These are phyloP conservation scores for Sisyra terminalis DNA, from an alignment of 2,888 invertebrate genomes.

Conservation along the genomic window DNA sequence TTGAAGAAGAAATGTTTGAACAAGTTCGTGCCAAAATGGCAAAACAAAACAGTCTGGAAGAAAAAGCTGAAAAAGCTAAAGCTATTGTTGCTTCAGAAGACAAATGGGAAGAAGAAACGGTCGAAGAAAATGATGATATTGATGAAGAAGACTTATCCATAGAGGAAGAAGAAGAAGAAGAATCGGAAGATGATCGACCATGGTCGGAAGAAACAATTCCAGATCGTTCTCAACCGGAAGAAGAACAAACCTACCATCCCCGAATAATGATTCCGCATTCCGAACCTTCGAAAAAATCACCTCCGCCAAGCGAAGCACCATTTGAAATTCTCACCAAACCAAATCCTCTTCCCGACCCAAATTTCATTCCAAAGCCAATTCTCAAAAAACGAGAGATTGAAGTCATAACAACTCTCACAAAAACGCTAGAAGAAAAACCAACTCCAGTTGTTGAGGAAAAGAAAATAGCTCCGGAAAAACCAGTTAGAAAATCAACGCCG, in stretches of 20 bases:
- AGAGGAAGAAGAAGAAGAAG: constrained; percentile 20
- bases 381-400: constrained; percentile 41
- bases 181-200: constrained; percentile 15
- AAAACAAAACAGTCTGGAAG: constrained; percentile 21
- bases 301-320: constrained; percentile 29
- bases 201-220: constrained; percentile 11
- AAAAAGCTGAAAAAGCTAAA: constrained; percentile 17
- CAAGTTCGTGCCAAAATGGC: constrained; percentile 23
- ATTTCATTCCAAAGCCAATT: constrained; percentile 64
- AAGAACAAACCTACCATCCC: constrained; percentile 53
- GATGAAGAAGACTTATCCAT: constrained; percentile 11
- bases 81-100: constrained; percentile 21
- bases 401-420: constrained; percentile 17
- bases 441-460: constrained; percentile 11
- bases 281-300: constrained; percentile 23
- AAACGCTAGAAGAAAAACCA: constrained; percentile 11
- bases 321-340: constrained; percentile 42
- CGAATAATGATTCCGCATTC: constrained; percentile 31
- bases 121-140: constrained; percentile 10
- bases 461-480: constrained; percentile 13
- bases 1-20: constrained; percentile 23
- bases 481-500: constrained; percentile 9
- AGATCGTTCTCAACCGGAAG: constrained; percentile 22
- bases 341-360: constrained; percentile 47
- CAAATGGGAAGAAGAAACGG: constrained; percentile 30